Conservation (phyloP, 2,888 invertebrate species). For the Miltochrista miniata region DNA sequence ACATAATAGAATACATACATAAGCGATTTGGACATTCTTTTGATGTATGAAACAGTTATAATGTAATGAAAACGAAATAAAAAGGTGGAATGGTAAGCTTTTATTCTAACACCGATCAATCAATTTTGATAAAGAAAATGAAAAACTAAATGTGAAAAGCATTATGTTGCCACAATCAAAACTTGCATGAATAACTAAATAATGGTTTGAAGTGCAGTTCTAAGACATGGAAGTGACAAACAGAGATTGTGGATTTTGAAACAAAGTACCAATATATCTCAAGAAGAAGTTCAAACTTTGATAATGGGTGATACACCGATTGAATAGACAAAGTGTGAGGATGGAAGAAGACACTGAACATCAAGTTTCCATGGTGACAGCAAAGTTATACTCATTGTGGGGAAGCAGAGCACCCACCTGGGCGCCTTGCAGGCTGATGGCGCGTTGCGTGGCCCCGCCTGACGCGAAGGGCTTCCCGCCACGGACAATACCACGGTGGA, state of each 20-base stretch:
- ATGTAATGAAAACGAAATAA: constrained; percentile 12
- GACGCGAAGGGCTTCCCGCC: constrained; percentile 85
- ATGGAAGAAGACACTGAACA: constrained; percentile 65
- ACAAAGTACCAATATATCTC: constrained; percentile 34
- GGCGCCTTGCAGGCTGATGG: constrained; percentile 72
- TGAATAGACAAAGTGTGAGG: constrained; percentile 41
- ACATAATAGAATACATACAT: constrained; percentile 29
- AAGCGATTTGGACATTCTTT: constrained; percentile 30
- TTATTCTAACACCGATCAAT: constrained; percentile 16
- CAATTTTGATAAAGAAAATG: constrained; percentile 13
- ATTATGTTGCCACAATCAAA: constrained; percentile 39
- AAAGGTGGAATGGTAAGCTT: constrained; percentile 21
- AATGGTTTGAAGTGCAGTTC: constrained; percentile 35
- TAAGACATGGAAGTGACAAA: constrained; percentile 35
- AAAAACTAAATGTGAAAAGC: constrained; percentile 30
- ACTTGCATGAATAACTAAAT: constrained; percentile 39
- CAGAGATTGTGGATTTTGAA: constrained; percentile 29
- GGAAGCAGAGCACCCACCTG: constrained; percentile 80
- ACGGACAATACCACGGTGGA: constrained; percentile 91
- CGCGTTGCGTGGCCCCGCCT: constrained; percentile 73
- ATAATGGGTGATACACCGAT: constrained; percentile 41
- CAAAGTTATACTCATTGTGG: constrained; percentile 45
- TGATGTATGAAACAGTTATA: constrained; percentile 12
- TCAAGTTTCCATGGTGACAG: constrained; percentile 50
- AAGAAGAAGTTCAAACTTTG: constrained; percentile 42